Conservation (phyloP, 1,140 invertebrate species). For the Philotrypesis tridentata region DNA sequence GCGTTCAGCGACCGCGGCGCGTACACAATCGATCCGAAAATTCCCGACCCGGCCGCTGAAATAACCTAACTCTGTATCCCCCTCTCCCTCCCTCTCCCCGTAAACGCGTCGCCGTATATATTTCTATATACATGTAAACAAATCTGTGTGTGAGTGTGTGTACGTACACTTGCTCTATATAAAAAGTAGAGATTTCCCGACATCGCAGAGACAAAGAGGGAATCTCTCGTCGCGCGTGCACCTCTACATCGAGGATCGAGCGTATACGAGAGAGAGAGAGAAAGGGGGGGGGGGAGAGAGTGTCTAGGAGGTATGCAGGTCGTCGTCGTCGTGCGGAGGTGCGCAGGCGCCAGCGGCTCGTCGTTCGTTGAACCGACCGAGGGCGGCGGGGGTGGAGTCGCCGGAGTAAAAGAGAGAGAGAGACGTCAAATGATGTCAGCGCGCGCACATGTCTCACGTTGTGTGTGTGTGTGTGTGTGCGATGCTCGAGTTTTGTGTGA, state of each 20-base stretch:
- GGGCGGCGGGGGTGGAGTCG: constrained; percentile 38
- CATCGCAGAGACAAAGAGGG: background rate
- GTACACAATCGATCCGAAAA: constrained; percentile 19
- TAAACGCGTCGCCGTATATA: no score
- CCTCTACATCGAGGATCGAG: background rate
- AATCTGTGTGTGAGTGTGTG: no score
- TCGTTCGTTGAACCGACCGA: constrained; percentile 65
- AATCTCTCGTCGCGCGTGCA: background rate
- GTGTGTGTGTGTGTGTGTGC: background rate
- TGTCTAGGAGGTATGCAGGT: constrained; percentile 33
- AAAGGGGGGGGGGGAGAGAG: background rate
- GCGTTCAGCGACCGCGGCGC: constrained; percentile 9
- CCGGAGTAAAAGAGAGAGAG: background rate
- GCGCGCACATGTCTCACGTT: background rate
- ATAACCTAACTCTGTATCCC: background rate
- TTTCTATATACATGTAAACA: no score
- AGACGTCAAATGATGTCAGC: constrained; percentile 15
- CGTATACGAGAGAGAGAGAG: background rate
- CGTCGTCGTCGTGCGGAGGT: constrained; percentile 52
- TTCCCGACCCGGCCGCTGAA: background rate
- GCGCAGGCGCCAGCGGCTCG: constrained; percentile 60
- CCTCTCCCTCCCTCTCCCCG: no score
- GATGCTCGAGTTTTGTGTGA: background rate
- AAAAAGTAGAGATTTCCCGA: no score
- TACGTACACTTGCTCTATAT: no score